Base-by-base conservation (phyloP, 2,888 invertebrate species). In the Pandemis corylana region DNA sequence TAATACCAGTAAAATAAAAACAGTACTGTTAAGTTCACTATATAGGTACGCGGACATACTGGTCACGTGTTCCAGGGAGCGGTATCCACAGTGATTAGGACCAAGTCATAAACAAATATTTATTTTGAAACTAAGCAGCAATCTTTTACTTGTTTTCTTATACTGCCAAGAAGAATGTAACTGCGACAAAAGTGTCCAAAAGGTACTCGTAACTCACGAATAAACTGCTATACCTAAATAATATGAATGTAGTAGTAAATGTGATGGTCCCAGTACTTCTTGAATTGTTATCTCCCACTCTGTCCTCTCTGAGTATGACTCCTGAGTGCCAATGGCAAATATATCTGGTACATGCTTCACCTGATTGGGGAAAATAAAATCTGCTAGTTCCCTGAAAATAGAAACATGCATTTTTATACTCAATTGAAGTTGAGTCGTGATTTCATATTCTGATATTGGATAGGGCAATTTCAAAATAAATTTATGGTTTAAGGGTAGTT, bases 231-330 rank as follows among this genome's bases (percentile, higher is more conserved):
- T 85, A 93, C 98, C 98, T 90, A 98, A 95, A 78, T 96, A 96
- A 76, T 96, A 95, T 49, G 98, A 97, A 95, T 98, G 97, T 82
- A 98, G 96, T 73, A 99, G 94, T 46, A 99, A 97, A 93, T 99
- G 99, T 15, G 98, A 97, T 78, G 98, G 98, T 53, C 99, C 99
- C 77, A 99, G 95, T 0, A 98, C 98, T 90, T 98, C 98, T 90
- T 99, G 99, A 77, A 99, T 94, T 61, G 96, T 97, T 0, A 98
- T 97, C 91, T 98, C 98, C 98, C 98, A 98, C 86, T 98, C 97
- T 61, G 96, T 96, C 79, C 97, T 96, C 89, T 98, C 98, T 4
- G 98, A 97, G 84, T 96, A 97, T 4, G 98, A 98, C 91, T 99
- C 99, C 90, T 99, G 99, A 0, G 98, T 98, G 44, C 98, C 98